Percentiles rank a stretch among this genome's conserved stretches.
Evolutionary conservation across 2,888 invertebrate species (phyloP).

Genomic region (Buathra laborator): DNA sequence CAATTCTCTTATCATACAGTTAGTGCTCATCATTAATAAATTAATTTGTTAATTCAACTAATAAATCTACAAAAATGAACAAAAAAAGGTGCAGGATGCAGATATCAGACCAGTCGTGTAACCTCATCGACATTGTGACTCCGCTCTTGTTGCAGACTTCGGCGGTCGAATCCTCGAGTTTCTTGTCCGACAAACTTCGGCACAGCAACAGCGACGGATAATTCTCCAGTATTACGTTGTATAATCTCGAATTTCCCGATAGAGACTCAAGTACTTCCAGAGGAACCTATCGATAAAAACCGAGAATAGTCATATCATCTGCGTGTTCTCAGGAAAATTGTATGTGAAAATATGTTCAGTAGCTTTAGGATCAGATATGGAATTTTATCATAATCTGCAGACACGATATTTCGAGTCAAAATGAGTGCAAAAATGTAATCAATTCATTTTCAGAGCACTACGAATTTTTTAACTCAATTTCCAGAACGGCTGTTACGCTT

Average conservation of each 20-base stretch:
- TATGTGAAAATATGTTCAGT: no score
- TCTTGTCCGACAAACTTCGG: conserved; percentile 89
- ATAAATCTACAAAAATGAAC: conserved; percentile 60
- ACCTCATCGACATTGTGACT: conserved; percentile 88
- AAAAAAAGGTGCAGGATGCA: conserved; percentile 74
- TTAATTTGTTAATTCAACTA: conserved; percentile 44
- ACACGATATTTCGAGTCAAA: no score
- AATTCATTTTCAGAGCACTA: no score
- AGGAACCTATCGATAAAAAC: conserved; percentile 86
- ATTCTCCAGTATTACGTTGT: conserved; percentile 90
- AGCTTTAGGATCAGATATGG: no score
- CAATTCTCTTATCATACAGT: background rate
- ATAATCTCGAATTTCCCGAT: conserved; percentile 88
- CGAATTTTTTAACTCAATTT: no score
- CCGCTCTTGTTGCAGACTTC: conserved; percentile 86
- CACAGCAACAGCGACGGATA: conserved; percentile 90
- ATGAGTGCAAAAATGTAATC: no score
- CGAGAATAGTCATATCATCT: no score
- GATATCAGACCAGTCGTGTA: conserved; percentile 78
- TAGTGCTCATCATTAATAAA: background rate
- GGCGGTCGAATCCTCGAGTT: conserved; percentile 84
- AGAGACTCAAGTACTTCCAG: conserved; percentile 89
- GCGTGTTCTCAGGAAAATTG: no score
- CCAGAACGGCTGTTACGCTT: background rate
- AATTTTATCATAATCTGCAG: no score